Evolutionary conservation across 2,113 vertebrate genomes (phyloP), one percentile per base, ranked within the genome.

Genomic region (Grantiella picta): DNA sequence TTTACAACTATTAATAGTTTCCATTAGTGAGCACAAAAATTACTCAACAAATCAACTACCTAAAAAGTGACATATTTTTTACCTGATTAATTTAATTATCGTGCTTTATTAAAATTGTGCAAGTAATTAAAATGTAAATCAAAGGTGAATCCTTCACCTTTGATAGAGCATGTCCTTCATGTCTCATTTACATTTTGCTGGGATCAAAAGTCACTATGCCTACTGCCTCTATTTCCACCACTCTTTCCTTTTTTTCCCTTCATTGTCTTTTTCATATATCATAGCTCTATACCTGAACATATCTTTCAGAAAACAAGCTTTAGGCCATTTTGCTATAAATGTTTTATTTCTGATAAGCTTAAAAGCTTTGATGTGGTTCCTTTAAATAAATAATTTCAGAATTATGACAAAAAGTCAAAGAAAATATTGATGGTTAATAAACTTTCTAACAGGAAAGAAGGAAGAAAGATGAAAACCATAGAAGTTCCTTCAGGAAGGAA

Each of bases 21-120:
- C 57, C 59, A 52, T 79, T 83, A 72, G 28, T 71, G 45, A 91
- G 24, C 4, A 82, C 45, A 82, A 86, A 72, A 87, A 57, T 23
- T 80, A 35, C 40, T 82, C 38, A 89, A 64, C 35, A 71, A 88
- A 61, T 65, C 22, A 73, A 14, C 61, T 87, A 54, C 45, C 11
- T 53, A 69, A 19, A 91, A 53, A 89, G 3, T 40, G 8, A 33
- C 40, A 53, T 8, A 21, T 64, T 36, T 44, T 91, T 95, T 84
- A 69, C 13, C 38, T 89, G 54, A 89, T 68, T 94, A 81, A 80
- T 96, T 79, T 89, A 90, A 82, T 95, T 93, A 72, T 50, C 25
- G 69, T 65, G 19, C 13, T 79, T 90, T 82, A 49, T 83, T 89
- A 78, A 90, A 95, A 86, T 11, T 25, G 7, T 63, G 20, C 16